Evolutionary conservation across 2,888 invertebrate species (phyloP), one percentile per base, ranked within the genome.

Genomic region (Mesochorus sp.): DNA sequence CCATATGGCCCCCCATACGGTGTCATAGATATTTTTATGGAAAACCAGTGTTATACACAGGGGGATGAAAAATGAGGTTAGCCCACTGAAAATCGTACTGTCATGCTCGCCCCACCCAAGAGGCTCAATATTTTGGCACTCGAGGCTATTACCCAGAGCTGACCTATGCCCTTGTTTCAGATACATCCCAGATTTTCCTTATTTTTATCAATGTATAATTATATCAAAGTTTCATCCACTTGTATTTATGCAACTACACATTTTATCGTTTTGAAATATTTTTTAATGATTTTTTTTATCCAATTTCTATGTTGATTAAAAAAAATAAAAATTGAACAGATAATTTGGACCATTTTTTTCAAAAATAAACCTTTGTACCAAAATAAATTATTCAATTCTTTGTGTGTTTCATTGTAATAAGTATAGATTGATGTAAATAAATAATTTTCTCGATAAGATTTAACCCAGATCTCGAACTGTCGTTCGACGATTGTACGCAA

Each of bases 111-210:
- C 47, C 74, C 71, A 71, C 77, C 76, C 83, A 74, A 66, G 71
- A 39, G 76, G 76, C 85, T 86, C 86, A 88, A 90, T 90, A 89
- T 90, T 90, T 89, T 90, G 89, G 87, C 88, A 89, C 87, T 86
- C 88, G 77, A 82, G 76, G 68, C 39, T 49, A 3, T 37, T 31
- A 5, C 31, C 12, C 37, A 37, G 12, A 37, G 37, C 64, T 49
- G 31, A 49, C 64, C 64, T 64, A 34, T 64, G 34, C 49, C 21
- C 31, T 66, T 49, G 51, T 66, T 66, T 66, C 26, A 1, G 6
- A 51, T 51, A 28, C 28, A 42, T 39, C 10, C 1, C 19, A 17
- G 6, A 31, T 2, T 14, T 49, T 5, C 49, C 24, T 8, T 55
- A 55, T 17, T n/a, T 39, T 2, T 12, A 12, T 62, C 17, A 12